These are phyloP conservation scores for Temnopleurus reevesii DNA, from an alignment of 53 echinoderm and acorn worm species.

Conservation along the genomic window DNA sequence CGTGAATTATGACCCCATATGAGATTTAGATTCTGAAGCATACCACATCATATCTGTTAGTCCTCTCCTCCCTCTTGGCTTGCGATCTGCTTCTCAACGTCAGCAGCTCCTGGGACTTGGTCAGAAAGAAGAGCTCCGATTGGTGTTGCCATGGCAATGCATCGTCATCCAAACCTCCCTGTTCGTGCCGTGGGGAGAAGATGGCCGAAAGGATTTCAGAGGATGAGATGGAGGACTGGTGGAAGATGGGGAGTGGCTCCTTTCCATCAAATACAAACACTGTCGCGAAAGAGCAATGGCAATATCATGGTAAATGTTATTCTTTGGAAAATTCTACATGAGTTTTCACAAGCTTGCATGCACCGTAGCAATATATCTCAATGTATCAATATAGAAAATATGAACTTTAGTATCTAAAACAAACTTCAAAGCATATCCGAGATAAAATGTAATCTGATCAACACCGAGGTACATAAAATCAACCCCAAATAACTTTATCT, in stretches of 20 bases:
- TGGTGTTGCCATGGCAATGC: conserved; percentile 83
- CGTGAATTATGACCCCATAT: no score
- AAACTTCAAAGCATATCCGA: no score
- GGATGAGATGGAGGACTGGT: conserved; percentile 33
- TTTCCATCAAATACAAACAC: conserved; percentile 82
- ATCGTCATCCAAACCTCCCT: neutral
- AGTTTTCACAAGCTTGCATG: no score
- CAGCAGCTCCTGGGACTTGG: conserved; percentile 66
- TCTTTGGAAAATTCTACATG: no score
- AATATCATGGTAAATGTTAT: no score
- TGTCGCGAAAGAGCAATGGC: neutral
- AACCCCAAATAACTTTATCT: no score
- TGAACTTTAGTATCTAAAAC: no score
- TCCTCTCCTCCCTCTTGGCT: conserved; percentile 38
- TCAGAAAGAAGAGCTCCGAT: conserved; percentile 85
- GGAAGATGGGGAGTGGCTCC: conserved; percentile 63
- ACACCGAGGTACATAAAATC: no score
- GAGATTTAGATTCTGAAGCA: neutral
- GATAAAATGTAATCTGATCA: no score
- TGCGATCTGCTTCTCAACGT: conserved; percentile 66
- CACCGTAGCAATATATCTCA: no score
- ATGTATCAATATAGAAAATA: no score
- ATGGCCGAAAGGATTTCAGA: conserved; percentile 63
- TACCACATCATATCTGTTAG: conserved; percentile 41
- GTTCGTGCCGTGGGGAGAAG: conserved; percentile 58